Percentiles rank a stretch among this genome's conserved stretches.
phyloP scores from a whole-genome alignment of 2,888 invertebrate species.

The Pseudeuparius sepicola region DNA sequence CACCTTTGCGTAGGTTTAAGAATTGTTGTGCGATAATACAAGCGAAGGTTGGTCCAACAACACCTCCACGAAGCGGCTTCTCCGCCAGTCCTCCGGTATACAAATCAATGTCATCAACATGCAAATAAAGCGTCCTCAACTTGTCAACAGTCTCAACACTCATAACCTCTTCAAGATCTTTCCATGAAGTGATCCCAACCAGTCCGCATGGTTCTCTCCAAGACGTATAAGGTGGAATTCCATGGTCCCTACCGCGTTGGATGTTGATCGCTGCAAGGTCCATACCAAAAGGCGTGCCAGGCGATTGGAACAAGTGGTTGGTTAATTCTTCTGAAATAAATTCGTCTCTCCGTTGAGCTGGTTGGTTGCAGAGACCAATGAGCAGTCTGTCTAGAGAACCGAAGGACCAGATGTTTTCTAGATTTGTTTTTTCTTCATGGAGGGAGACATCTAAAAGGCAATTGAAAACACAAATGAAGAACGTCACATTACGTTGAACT shows the following conservation, averaged over 20 bases:
- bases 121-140: conserved; percentile 45
- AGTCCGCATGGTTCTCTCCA: conserved; percentile 76
- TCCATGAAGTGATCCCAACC: conserved; percentile 54
- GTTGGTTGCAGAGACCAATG: conserved; percentile 67
- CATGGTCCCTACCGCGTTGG: conserved; percentile 80
- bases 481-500: conserved; percentile 33
- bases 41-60: conserved; percentile 80
- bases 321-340: conserved; percentile 73
- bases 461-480: no score
- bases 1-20: conserved; percentile 63
- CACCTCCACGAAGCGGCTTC: conserved; percentile 64
- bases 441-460: conserved; percentile 59
- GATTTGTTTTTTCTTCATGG: conserved; percentile 65
- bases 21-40: conserved; percentile 85
- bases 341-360: conserved; percentile 69
- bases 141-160: conserved; percentile 51
- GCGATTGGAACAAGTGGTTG: conserved; percentile 69
- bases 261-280: conserved; percentile 83
- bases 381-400: conserved; percentile 72
- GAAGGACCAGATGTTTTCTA: conserved; percentile 60
- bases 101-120: conserved; percentile 74
- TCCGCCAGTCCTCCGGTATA: conserved; percentile 79
- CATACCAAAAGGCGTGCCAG: conserved; percentile 63
- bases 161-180: conserved; percentile 60
- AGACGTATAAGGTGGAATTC: conserved; percentile 65